phyloP scores from a whole-genome alignment of 92 coral and sea anemone species.

The Palythoa heliodiscus region DNA sequence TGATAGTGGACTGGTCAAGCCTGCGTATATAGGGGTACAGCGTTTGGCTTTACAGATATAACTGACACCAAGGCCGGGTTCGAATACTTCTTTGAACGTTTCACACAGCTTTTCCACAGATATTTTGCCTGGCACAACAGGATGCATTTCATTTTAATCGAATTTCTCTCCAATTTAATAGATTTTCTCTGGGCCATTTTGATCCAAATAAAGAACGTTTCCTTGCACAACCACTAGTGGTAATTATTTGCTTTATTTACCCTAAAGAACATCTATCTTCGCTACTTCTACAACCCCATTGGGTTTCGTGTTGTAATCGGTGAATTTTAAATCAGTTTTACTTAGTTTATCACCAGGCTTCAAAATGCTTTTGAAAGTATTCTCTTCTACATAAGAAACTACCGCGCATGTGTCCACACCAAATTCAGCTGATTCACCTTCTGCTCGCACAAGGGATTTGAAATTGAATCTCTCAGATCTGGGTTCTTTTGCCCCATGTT shows the following conservation, averaged over 20 bases:
- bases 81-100: slow-evolving; percentile 35
- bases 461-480: background rate
- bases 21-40: no score
- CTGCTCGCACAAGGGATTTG: background rate
- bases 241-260: background rate
- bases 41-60: no score
- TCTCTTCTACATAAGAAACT: no score
- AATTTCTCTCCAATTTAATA: background rate
- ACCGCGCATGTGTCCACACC: no score
- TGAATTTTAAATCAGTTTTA: slow-evolving; percentile 11
- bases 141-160: no score
- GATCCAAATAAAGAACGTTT: background rate
- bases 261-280: background rate
- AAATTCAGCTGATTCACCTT: background rate
- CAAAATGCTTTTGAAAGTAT: no score
- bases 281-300: slow-evolving; percentile 18
- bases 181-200: background rate
- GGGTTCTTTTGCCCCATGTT: background rate
- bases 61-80: no score
- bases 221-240: background rate
- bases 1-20: slow-evolving; percentile 42
- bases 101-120: slow-evolving; percentile 40
- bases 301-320: slow-evolving; percentile 44
- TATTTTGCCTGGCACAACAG: background rate
- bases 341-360: background rate